phyloP scores from a whole-genome alignment of 1,140 invertebrate species.

The Drosophila trapezifrons region DNA sequence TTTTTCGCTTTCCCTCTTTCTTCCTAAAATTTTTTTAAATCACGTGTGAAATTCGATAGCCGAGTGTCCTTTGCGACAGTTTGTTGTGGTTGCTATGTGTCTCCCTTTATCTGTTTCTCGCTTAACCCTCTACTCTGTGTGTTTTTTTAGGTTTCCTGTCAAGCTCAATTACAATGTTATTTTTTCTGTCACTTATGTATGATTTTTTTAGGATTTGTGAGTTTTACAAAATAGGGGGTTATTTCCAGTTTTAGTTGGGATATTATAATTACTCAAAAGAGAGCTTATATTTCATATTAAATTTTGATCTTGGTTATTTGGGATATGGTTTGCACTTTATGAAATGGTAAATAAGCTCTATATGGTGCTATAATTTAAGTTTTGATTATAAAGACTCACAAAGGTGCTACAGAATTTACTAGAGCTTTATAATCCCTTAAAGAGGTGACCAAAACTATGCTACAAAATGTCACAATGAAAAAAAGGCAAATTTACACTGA shows the following conservation, averaged over 20 bases:
- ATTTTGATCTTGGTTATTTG: background rate
- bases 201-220: slow-evolving; percentile 26
- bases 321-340: too few relatives aligned
- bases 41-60: slow-evolving; percentile 75
- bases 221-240: background rate
- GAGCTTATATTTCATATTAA: background rate
- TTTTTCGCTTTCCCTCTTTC: slow-evolving; percentile 20
- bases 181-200: slow-evolving; percentile 53
- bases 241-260: background rate
- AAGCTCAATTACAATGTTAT: slow-evolving; percentile 81
- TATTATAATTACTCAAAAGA: background rate
- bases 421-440: too few relatives aligned
- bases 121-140: slow-evolving; percentile 18
- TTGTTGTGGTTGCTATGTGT: slow-evolving; percentile 42
- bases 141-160: slow-evolving; percentile 83
- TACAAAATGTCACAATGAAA: too few relatives aligned
- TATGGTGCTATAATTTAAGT: background rate
- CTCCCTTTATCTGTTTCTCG: slow-evolving; percentile 5
- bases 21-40: slow-evolving; percentile 60
- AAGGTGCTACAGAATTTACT: too few relatives aligned
- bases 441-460: too few relatives aligned
- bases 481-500: too few relatives aligned
- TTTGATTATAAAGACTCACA: background rate
- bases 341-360: background rate
- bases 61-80: slow-evolving; percentile 66